Percentiles rank a stretch among this genome's conserved stretches.
These are phyloP conservation scores for Microchirus variegatus DNA, from an alignment of 2,797 vertebrate genomes.

Conservation along the genomic window DNA sequence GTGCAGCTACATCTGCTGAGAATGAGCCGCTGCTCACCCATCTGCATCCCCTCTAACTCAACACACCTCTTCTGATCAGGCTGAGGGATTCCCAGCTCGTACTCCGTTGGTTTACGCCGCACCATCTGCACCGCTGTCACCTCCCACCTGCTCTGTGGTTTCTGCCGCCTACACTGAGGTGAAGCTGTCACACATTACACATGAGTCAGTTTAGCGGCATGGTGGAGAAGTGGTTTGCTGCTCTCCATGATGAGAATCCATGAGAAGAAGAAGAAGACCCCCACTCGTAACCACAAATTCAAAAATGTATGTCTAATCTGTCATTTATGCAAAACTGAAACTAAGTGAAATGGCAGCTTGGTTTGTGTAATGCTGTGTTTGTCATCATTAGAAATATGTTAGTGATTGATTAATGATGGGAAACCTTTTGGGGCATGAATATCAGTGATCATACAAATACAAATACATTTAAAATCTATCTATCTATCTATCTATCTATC, in stretches of 20 bases:
- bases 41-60: slow-evolving; percentile 36
- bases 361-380: background rate
- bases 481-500: too few relatives aligned
- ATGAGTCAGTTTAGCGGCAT: slow-evolving; percentile 52
- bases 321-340: slow-evolving; percentile 65
- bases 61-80: slow-evolving; percentile 48
- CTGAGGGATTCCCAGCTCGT: slow-evolving; percentile 68
- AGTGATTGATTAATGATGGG: too few relatives aligned
- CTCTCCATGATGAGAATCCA: slow-evolving; percentile 42
- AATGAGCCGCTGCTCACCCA: slow-evolving; percentile 13
- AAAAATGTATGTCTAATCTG: slow-evolving; percentile 2
- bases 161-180: slow-evolving; percentile 47
- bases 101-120: slow-evolving; percentile 15
- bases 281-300: slow-evolving; percentile 19
- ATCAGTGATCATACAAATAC: background rate
- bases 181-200: slow-evolving; percentile 32
- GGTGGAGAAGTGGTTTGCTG: slow-evolving; percentile 40
- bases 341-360: background rate
- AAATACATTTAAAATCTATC: too few relatives aligned
- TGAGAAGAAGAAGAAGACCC: slow-evolving; percentile 38
- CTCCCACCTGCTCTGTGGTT: slow-evolving; percentile 52
- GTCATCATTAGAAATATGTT: too few relatives aligned
- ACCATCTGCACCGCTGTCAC: slow-evolving; percentile 14
- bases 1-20: slow-evolving; percentile 14
- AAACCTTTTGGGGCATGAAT: background rate